Base-by-base conservation (phyloP, 53 echinoderm and acorn worm species). In the Arbacia lixula region DNA sequence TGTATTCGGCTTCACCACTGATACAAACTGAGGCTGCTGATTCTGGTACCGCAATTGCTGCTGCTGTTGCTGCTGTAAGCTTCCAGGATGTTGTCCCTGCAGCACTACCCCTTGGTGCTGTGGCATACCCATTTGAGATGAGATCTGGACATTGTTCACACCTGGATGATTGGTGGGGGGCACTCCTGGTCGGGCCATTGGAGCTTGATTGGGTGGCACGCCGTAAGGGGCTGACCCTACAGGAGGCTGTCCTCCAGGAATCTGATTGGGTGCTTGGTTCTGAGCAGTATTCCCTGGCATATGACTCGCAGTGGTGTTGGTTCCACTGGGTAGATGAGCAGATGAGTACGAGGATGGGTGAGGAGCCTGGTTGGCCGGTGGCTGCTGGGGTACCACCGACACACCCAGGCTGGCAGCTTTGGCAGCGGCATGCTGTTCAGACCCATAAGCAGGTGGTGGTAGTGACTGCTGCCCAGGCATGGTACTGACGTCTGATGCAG, bases 321-420 rank as follows among this genome's bases (percentile, higher is more conserved):
- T 81, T 36, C 63, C 6, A 81, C 82, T 81, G 3, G 62, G 50
- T 12, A 81, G 3, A 12, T 81, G 82, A 21, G 82, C 82, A 38
- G 82, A 61, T 63, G 82, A 81, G 64, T 77, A 77, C 10, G 77
- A 56, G 21, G 77, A 57, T 12, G 56, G 77, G 36, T 56, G 60
- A 25, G 30, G 37, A 21, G 25, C 39, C 58, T 77, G 77, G 24
- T 37, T 22, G 12, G 33, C n/a, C 14, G 24, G 36, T 25, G 77
- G 74, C 32, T 74, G 74, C 5, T 17, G 19, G 3, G 74, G 14
- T 16, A 34, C 57, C 16, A 49, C 16, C 1, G 82, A 81, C 17
- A 63, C 21, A 5, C 64, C 82, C 82, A 81, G 41, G 33, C 63
- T 63, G 42, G 82, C 82, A 41, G 82, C 62, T 38, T 81, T 81